phyloP scores from a whole-genome alignment of 2,888 invertebrate species.

The Formica aserva region DNA sequence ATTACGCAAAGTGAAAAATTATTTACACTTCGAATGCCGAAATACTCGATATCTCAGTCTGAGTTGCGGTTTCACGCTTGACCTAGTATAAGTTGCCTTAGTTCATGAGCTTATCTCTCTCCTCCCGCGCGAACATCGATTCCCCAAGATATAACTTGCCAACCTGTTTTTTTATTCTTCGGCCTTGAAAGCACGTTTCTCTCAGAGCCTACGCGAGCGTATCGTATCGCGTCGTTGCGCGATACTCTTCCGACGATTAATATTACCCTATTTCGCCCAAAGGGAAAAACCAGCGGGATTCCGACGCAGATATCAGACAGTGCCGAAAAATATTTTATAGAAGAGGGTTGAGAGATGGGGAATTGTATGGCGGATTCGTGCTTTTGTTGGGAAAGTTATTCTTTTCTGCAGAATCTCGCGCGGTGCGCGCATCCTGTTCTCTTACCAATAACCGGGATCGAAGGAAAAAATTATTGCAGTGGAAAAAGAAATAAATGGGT shows the following conservation, averaged over 20 bases:
- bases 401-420: not conserved
- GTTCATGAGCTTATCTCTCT: conserved; percentile 12
- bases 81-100: conserved; percentile 41
- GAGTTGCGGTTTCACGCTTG: conserved; percentile 34
- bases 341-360: not conserved
- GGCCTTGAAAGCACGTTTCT: conserved; percentile 46
- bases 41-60: conserved; percentile 9
- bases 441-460: not conserved
- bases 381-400: not conserved
- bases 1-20: not conserved
- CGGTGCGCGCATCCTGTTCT: not conserved
- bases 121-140: conserved; percentile 35
- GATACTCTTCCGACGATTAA: conserved; percentile 40
- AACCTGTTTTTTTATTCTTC: conserved; percentile 46
- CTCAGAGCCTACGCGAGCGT: conserved; percentile 18
- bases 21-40: conserved; percentile 12
- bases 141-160: conserved; percentile 48
- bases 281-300: conserved; percentile 15
- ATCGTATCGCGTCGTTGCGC: conserved; percentile 24
- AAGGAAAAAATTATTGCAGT: not conserved
- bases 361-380: not conserved
- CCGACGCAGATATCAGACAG: conserved; percentile 22
- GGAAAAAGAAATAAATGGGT: not conserved
- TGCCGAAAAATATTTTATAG: conserved; percentile 13
- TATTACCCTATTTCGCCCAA: conserved; percentile 33